Conservation (phyloP, 2,888 invertebrate genomes). For the Shargacucullia verbasci region DNA sequence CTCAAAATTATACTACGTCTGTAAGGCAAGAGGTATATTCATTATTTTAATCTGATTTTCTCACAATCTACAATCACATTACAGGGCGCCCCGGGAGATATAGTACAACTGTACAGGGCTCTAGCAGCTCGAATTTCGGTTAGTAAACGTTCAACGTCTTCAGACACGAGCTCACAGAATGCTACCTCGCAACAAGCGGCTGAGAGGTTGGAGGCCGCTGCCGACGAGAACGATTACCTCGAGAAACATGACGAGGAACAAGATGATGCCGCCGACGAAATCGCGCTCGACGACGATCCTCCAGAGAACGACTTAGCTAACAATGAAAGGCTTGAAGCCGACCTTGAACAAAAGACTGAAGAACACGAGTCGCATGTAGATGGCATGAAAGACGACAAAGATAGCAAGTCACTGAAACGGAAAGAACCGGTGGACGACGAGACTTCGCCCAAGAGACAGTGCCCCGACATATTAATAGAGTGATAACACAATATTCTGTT, state of each 20-base stretch:
- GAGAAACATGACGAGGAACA: constrained; percentile 65
- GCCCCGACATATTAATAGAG: constrained; percentile 77
- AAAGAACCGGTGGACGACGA: constrained; percentile 78
- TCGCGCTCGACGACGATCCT: constrained; percentile 55
- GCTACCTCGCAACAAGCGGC: constrained; percentile 75
- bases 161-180: constrained; percentile 60
- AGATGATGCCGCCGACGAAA: constrained; percentile 55
- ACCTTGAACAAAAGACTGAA: constrained; percentile 68
- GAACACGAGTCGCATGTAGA: constrained; percentile 67
- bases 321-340: constrained; percentile 65
- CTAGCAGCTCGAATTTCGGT: constrained; percentile 74
- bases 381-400: constrained; percentile 62
- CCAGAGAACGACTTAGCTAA: constrained; percentile 45
- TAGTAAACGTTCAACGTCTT: constrained; percentile 62
- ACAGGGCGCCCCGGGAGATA: constrained; percentile 82
- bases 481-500: constrained; percentile 62
- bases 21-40: not conserved
- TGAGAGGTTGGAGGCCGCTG: constrained; percentile 75
- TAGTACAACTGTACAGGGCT: constrained; percentile 76
- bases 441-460: constrained; percentile 83
- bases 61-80: constrained; percentile 46
- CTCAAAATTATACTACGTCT: not conserved
- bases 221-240: constrained; percentile 69
- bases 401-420: constrained; percentile 75
- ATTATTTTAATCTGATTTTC: too few relatives aligned